Evolutionary conservation across 2,113 vertebrate species (phyloP).

Genomic region (Cebidichthys violaceus): DNA sequence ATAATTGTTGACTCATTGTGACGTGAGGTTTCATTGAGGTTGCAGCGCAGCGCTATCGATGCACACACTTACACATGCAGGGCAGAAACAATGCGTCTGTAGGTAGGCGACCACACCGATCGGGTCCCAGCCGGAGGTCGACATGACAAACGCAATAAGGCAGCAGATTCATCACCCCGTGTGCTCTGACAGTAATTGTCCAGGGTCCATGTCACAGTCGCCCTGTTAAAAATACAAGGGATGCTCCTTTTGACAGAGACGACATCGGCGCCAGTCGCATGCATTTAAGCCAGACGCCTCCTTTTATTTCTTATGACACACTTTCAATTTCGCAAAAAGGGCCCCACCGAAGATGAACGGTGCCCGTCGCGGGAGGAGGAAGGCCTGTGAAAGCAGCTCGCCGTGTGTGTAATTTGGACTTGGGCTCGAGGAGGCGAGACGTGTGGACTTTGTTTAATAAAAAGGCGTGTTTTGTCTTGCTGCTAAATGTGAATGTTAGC

Average conservation of each 20-base stretch:
- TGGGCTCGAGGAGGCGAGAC: constrained; percentile 22
- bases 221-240: constrained; percentile 67
- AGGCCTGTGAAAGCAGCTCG: constrained; percentile 24
- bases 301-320: constrained; percentile 77
- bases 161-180: constrained; percentile 76
- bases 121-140: constrained; percentile 67
- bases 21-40: background rate
- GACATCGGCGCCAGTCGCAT: constrained; percentile 67
- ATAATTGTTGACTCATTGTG: background rate
- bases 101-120: constrained; percentile 44
- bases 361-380: constrained; percentile 37
- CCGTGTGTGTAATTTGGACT: constrained; percentile 55
- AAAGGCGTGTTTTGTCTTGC: constrained; percentile 51
- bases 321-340: constrained; percentile 75
- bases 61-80: constrained; percentile 30
- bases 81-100: constrained; percentile 30
- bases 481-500: constrained; percentile 62
- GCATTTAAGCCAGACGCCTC: constrained; percentile 73
- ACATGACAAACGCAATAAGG: constrained; percentile 76
- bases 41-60: background rate
- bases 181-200: constrained; percentile 76
- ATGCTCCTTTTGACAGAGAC: constrained; percentile 65
- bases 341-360: constrained; percentile 53
- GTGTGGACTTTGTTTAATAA: constrained; percentile 61
- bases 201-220: constrained; percentile 53